phyloP scores from a whole-genome alignment of 23 tunicate genomes.

The Ciona savignyi region DNA sequence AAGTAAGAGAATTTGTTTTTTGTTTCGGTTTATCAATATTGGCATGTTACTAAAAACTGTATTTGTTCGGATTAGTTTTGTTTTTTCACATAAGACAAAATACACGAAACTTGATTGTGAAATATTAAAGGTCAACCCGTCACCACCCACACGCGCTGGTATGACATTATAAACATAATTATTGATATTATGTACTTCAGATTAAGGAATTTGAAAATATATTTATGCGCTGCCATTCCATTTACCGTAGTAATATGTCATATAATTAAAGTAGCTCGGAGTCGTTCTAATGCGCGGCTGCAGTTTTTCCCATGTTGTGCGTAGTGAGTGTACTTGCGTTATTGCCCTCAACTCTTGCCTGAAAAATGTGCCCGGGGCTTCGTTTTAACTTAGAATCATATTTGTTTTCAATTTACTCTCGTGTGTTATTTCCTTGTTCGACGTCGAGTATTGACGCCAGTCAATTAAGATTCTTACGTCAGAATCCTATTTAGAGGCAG shows the following conservation, averaged over 20 bases:
- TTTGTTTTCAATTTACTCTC: neutral
- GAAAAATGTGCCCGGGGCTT: neutral
- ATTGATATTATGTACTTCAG: constrained; percentile 1
- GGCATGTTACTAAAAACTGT: too few relatives aligned
- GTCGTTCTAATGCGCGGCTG: neutral
- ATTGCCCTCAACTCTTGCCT: neutral
- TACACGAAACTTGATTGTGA: too few relatives aligned
- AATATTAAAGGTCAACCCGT: too few relatives aligned
- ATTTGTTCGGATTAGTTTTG: too few relatives aligned
- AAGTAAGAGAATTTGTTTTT: neutral
- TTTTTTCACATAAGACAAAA: too few relatives aligned
- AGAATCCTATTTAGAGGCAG: neutral
- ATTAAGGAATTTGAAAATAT: neutral
- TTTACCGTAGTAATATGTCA: neutral
- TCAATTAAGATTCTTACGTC: neutral
- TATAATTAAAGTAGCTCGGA: neutral
- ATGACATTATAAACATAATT: neutral
- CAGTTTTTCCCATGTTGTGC: neutral
- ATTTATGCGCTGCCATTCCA: neutral
- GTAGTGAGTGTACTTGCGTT: neutral
- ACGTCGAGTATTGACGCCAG: neutral
- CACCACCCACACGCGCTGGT: too few relatives aligned
- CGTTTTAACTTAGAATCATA: neutral
- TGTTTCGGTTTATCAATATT: too few relatives aligned
- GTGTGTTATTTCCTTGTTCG: neutral